Conservation (phyloP, 2,797 vertebrate species). For the Eremophila alpestris region DNA sequence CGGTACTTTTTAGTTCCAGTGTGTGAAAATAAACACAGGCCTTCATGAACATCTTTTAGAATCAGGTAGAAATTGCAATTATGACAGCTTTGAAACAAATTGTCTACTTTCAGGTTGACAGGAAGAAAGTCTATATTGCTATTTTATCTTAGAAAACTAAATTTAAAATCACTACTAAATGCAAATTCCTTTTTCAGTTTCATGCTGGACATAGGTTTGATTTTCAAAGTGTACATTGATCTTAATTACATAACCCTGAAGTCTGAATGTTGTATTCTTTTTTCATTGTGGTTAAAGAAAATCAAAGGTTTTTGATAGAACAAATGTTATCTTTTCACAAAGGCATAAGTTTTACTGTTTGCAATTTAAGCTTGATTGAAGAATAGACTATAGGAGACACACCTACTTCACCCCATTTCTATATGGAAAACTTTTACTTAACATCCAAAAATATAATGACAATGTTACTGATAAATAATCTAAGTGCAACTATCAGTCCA, state of each 20-base stretch:
- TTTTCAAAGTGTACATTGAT: neutral
- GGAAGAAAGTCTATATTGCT: neutral
- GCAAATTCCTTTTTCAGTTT: neutral
- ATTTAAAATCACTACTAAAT: neutral
- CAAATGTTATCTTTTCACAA: neutral
- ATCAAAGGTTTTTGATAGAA: neutral
- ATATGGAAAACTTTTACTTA: neutral
- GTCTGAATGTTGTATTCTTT: neutral
- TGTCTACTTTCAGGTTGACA: neutral
- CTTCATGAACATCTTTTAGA: neutral
- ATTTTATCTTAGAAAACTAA: neutral
- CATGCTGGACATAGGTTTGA: neutral
- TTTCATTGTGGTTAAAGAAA: neutral
- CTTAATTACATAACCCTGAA: neutral
- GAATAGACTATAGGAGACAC: neutral
- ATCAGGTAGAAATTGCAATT: neutral
- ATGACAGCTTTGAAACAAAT: neutral
- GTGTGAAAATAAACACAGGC: neutral
- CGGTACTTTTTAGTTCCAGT: neutral
- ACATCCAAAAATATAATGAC: neutral
- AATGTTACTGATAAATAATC: neutral
- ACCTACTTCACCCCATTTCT: neutral
- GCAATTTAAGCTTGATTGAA: neutral
- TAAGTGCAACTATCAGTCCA: neutral
- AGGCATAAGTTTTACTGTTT: neutral